phyloP scores from a whole-genome alignment of 2,113 vertebrate species.

The Stercorarius parasiticus region DNA sequence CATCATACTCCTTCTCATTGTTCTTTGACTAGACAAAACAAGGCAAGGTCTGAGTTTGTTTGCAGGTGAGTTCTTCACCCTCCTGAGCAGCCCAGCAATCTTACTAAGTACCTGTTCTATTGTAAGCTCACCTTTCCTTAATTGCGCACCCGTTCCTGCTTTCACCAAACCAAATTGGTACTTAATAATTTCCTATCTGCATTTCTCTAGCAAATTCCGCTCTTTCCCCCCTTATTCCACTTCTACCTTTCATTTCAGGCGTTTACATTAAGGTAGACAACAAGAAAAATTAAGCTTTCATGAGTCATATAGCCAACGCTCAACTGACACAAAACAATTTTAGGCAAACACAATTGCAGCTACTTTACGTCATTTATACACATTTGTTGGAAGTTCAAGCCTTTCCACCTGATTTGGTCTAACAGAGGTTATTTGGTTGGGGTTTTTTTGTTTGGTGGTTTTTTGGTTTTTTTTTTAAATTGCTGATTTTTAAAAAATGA shows the following conservation, averaged over 20 bases:
- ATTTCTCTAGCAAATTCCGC: background rate
- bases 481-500: background rate
- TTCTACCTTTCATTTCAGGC: background rate
- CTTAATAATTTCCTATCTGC: background rate
- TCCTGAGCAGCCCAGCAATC: background rate
- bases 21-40: background rate
- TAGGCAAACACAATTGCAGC: background rate
- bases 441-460: background rate
- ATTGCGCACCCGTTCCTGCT: accelerated
- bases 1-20: background rate
- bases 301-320: background rate
- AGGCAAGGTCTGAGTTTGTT: background rate
- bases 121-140: background rate
- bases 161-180: background rate
- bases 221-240: background rate
- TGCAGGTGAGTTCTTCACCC: background rate
- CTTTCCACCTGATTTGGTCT: background rate
- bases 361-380: background rate
- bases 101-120: background rate
- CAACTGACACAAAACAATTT: background rate
- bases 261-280: background rate
- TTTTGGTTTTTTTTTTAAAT: background rate
- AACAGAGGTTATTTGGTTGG: background rate
- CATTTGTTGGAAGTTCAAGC: background rate
- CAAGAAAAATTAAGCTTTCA: background rate